Evolutionary conservation across 30 jellyfish, hydroid and myxozoan species (phyloP), one percentile per base, ranked within the genome.

Genomic region (Cassiopea andromeda): DNA sequence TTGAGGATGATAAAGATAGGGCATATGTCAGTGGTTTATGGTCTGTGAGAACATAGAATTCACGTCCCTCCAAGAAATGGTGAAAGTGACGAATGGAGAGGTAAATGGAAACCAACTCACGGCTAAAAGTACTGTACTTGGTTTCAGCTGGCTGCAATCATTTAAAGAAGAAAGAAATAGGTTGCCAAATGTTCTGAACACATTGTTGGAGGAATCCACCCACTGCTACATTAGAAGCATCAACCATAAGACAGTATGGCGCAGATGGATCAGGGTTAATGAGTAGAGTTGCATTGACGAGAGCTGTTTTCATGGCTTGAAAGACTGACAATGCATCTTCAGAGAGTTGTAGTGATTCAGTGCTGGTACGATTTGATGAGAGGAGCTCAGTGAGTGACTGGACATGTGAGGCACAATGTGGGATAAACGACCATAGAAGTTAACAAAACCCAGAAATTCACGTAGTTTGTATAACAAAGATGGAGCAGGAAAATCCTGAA

Each of bases 21-120:
- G 96, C 93, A 46, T 54, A 60, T 15, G 93, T 89, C 5, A 89
- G 83, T 44, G 94, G 94, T 82, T 87, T 77, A 64, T 77, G 90
- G 59, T 85, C 93, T 4, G 89, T 85, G 4, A 12, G 27, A n/a
- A 85, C 81, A 75, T 69, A n/a, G 60, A 87, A 87, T 8, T 44
- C 69, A 4, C 94, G 90, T 12, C 90, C 94, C 67, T 76, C 90
- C 7, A 66, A 46, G 44, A 16, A 4, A 60, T 73, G 87, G 81
- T 58, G 81, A 69, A 85, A 73, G 73, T 85, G 87, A 48, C 69
- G 87, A 57, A 75, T 60, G 38, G 80, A 75, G 81, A 75, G 89
- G 69, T 68, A 83, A 73, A 83, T 44, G 46, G 83, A 76, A 48
- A 69, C 72, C 49, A 83, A 64, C 19, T 83, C 85, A 48, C 19